Base-by-base conservation (phyloP, 2,113 vertebrate genomes). In the Neomonachus schauinslandi region DNA sequence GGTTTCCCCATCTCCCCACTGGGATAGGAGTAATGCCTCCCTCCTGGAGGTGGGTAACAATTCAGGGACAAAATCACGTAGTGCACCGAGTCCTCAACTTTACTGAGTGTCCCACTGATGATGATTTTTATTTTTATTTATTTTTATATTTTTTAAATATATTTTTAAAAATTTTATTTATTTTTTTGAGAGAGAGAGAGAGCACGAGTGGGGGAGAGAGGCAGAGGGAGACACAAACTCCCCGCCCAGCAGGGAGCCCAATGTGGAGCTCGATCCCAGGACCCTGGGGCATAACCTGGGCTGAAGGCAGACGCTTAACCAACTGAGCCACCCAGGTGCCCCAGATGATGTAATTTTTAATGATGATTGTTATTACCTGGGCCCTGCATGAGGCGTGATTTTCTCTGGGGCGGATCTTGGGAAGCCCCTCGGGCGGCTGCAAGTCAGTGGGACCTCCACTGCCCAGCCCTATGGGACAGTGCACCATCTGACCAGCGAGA, bases 1-100 rank as follows among this genome's bases (percentile, higher is more conserved):
- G 4, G 65, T 79, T 16, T 91, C 72, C 51, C 82, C 31, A 5
- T 65, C 39, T 49, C 16, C 24, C 6, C 26, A 80, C 31, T 15
- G 77, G 26, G 33, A 13, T 3, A 0, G 22, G 18, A n/a, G 12
- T 8, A 1, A 46, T 4, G 5, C 36, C 28, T 84, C 61, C 63
- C 39, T n/a, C 15, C 46, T 36, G 22, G 28, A 13, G 2, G 46
- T 8, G 33, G 28, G 8, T 31, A n/a, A 59, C 11, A 31, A n/a
- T 11, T 39, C 0, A 55, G 15, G 0, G 21, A 84, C n/a, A 51
- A 57, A 69, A 59, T 18, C 26, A 1, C 1, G 31, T 8, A 4
- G n/a, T 18, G 24, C 8, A 12, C 15, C 22, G 3, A 14, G 16
- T 1, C 1, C 22, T 46, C 22, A 6, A 0, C 1, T 24, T 26